These are phyloP conservation scores for Stenoptilia bipunctidactyla DNA, from an alignment of 2,888 invertebrate species.

Conservation along the genomic window DNA sequence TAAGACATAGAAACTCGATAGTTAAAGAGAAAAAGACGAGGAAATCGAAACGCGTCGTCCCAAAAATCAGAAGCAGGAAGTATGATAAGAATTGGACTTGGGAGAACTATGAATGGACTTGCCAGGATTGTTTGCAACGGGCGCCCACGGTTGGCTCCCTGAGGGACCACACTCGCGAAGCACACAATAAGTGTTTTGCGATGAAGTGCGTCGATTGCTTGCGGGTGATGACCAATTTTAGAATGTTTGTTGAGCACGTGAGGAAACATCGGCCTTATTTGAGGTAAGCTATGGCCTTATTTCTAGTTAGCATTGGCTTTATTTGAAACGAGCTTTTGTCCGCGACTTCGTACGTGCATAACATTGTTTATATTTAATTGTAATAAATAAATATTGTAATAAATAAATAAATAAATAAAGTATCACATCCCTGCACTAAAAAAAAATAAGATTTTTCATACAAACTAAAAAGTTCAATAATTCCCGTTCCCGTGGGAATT, in stretches of 20 bases:
- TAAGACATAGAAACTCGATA: slow-evolving; percentile 8
- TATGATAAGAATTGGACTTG: slow-evolving; percentile 9
- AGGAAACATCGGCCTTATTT: slow-evolving; percentile 62
- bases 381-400: too few relatives aligned
- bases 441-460: too few relatives aligned
- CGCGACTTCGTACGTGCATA: too few relatives aligned
- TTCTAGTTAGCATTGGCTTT: too few relatives aligned
- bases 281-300: too few relatives aligned
- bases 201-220: slow-evolving; percentile 73
- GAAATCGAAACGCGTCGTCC: not conserved
- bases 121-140: slow-evolving; percentile 13
- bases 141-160: slow-evolving; percentile 20
- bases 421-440: too few relatives aligned
- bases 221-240: slow-evolving; percentile 68
- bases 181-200: slow-evolving; percentile 64
- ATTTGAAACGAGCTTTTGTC: too few relatives aligned
- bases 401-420: too few relatives aligned
- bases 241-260: slow-evolving; percentile 69
- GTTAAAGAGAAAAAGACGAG: slow-evolving; percentile 3
- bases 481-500: too few relatives aligned
- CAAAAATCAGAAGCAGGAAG: slow-evolving; percentile 6
- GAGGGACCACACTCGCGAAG: slow-evolving; percentile 57
- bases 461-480: too few relatives aligned
- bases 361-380: too few relatives aligned
- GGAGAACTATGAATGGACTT: slow-evolving; percentile 17